Conservation (phyloP, 2,113 vertebrate genomes). For the Scytalopus superciliaris region DNA sequence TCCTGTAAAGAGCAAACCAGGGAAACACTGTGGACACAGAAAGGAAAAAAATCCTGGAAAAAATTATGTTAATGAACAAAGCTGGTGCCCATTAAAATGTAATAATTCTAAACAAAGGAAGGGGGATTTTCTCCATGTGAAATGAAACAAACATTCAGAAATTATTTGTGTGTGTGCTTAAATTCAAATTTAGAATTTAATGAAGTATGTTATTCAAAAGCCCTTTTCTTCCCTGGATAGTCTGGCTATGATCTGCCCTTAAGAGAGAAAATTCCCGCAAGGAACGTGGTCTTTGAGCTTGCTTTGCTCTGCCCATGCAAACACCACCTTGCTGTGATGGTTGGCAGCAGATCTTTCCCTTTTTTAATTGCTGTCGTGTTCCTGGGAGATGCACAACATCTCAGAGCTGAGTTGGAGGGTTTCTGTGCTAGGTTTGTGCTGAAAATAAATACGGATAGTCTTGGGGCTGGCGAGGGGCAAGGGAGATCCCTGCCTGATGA, state of each 20-base stretch:
- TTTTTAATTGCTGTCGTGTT: neutral
- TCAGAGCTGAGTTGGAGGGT: neutral
- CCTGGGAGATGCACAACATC: neutral
- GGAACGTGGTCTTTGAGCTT: neutral
- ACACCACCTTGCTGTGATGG: neutral
- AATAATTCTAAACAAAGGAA: constrained; percentile 19
- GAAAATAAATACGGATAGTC: neutral
- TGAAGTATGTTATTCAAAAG: constrained; percentile 35
- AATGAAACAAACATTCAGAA: neutral
- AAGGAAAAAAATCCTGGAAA: constrained; percentile 34
- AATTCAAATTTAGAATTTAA: constrained; percentile 22
- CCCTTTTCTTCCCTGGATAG: constrained; percentile 43
- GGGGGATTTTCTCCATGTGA: neutral
- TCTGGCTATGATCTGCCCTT: constrained; percentile 11
- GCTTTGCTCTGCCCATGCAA: neutral
- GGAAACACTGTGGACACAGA: neutral
- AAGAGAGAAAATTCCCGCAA: constrained; percentile 10
- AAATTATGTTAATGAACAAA: neutral
- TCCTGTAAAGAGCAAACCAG: neutral
- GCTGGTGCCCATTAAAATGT: constrained; percentile 51
- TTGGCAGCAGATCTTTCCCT: constrained; percentile 1
- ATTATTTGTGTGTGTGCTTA: constrained; percentile 3
- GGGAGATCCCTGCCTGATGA: neutral
- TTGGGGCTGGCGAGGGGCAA: neutral
- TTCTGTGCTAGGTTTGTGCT: neutral